Conservation (phyloP, 92 coral and sea anemone genomes). For the Meandrina meandrites region DNA sequence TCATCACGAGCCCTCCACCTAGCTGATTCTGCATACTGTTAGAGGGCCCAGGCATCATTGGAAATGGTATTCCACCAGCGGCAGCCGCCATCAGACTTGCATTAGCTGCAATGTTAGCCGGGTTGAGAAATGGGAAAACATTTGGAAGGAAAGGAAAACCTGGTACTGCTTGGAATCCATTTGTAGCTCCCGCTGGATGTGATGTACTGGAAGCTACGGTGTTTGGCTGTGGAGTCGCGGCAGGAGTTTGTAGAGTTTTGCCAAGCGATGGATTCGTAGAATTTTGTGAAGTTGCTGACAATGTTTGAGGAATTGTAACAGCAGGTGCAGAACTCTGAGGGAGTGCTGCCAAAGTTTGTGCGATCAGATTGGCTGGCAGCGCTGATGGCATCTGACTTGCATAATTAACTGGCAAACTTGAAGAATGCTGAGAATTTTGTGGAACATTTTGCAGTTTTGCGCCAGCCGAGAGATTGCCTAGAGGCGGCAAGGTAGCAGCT, state of each 20-base stretch:
- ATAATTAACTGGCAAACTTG: not conserved
- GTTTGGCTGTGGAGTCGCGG: not conserved
- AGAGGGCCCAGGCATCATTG: not conserved
- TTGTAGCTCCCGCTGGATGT: not conserved
- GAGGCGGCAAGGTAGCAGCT: not conserved
- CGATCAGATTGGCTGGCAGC: not conserved
- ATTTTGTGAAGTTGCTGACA: not conserved
- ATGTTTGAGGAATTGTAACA: not conserved
- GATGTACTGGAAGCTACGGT: not conserved
- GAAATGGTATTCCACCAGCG: not conserved
- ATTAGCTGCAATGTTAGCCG: conserved; percentile 5
- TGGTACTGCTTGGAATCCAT: conserved; percentile 27
- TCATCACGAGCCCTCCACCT: not conserved
- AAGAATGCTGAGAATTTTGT: not conserved
- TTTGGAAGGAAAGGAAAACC: conserved; percentile 41
- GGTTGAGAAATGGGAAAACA: conserved; percentile 9
- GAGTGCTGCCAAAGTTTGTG: not conserved
- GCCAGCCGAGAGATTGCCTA: not conserved
- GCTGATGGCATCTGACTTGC: not conserved
- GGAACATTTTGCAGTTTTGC: not conserved
- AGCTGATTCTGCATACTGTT: conserved; percentile 1
- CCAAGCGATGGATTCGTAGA: not conserved
- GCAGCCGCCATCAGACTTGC: conserved; percentile 16
- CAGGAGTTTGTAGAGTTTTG: not conserved
- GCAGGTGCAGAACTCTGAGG: conserved; percentile 1